Base-by-base conservation (phyloP, 2,888 invertebrate genomes). In the Notodonta dromedarius region DNA sequence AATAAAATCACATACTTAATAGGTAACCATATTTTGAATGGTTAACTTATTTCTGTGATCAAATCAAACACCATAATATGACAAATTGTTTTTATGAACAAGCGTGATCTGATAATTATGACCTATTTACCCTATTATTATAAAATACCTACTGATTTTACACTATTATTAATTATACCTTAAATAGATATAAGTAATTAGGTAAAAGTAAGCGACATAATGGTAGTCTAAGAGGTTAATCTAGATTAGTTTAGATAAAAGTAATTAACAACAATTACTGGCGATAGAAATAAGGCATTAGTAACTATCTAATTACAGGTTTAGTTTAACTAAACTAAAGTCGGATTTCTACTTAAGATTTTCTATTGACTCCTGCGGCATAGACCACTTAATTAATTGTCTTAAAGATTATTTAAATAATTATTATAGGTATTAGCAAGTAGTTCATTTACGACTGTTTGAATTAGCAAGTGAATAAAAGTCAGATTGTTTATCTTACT, bases 331-430 rank as follows among this genome's bases (percentile, higher is more conserved):
- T 57, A 46, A 44, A 53, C 35, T 58, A 66, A 48, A 46, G 59
- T 54, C 58, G 61, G 60, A 57, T 55, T 59, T 60, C 57, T 67
- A 67, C 59, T 65, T 65, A 67, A 62, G 48, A 57, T n/a, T 59
- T 7, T 58, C 32, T 44, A 39, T 52, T 53, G 58, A 66, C 71
- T 80, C 73, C 65, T 60, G 82, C 71, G 81, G 82, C 80, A 75
- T 57, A 62, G 52, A 66, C 63, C 66, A 84, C 82, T 82, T 84
- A 83, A 77, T 62, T 73, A 64, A 44, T 59, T 58, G 63, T 32
- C 14, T 51, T 58, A 50, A 57, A 54, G 32, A 52, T 8, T 52
- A 57, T 35, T 6, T 6, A 35, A n/a, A 35, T 35, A 24, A 24
- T 24, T 24, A 24, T 24, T 24, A 24, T 24, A 40, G 6, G 6